phyloP scores from a whole-genome alignment of 2,888 invertebrate genomes.

The Drosophila sordidapex region DNA sequence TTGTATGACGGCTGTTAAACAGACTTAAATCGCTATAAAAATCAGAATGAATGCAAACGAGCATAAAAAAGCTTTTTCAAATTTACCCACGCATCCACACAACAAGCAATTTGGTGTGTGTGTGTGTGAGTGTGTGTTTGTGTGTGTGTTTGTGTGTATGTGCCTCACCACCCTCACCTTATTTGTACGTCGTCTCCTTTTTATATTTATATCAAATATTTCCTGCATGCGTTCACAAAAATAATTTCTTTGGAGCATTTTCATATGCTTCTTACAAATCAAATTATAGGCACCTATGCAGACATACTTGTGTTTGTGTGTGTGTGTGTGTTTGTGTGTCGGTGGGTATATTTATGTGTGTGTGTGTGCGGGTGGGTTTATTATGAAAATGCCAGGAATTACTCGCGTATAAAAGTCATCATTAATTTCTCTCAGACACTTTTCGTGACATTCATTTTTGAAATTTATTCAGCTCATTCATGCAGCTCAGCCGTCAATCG shows the following conservation, averaged over 20 bases:
- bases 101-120: slow-evolving; percentile 15
- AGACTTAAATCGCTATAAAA: slow-evolving; percentile 73
- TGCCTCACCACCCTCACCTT: slow-evolving; percentile 1
- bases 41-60: slow-evolving; percentile 71
- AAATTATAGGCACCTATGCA: slow-evolving; percentile 68
- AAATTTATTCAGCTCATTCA: slow-evolving; percentile 76
- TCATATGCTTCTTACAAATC: slow-evolving; percentile 66
- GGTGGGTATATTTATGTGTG: slow-evolving; percentile 10
- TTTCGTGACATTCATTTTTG: slow-evolving; percentile 69
- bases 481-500: slow-evolving; percentile 50
- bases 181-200: slow-evolving; percentile 2
- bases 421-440: slow-evolving; percentile 78
- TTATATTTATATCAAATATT: slow-evolving; percentile 45
- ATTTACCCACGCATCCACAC: slow-evolving; percentile 48
- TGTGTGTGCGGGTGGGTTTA: slow-evolving; percentile 53
- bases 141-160: slow-evolving; percentile 17
- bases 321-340: slow-evolving; percentile 11
- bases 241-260: slow-evolving; percentile 59
- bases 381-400: slow-evolving; percentile 81
- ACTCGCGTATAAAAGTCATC: slow-evolving; percentile 80
- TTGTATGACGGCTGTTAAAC: slow-evolving; percentile 68
- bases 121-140: slow-evolving; percentile 4
- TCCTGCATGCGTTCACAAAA: slow-evolving; percentile 62
- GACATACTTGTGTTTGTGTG: slow-evolving; percentile 22
- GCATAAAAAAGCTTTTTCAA: slow-evolving; percentile 74